These are phyloP conservation scores for Ibycter americanus DNA, from an alignment of 2,797 vertebrate genomes.

Conservation along the genomic window DNA sequence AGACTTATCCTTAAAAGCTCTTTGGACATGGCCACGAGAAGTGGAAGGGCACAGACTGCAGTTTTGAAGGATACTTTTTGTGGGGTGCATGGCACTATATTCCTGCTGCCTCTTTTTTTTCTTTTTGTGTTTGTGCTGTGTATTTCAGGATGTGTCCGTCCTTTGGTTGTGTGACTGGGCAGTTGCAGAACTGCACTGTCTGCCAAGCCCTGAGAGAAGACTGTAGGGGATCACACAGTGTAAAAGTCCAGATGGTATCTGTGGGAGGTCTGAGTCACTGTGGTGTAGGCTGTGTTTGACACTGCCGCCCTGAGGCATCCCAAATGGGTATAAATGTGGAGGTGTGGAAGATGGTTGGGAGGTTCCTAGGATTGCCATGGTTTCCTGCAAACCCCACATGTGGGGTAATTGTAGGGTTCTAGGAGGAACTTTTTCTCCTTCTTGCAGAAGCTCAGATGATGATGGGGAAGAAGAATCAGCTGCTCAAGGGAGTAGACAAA, in stretches of 20 bases:
- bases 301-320: conserved; percentile 34
- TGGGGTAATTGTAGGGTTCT: conserved; percentile 41
- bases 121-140: background rate
- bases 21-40: background rate
- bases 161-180: background rate
- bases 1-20: background rate
- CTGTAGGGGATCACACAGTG: background rate
- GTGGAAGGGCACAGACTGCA: background rate
- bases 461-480: conserved; percentile 91
- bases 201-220: background rate
- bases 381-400: conserved; percentile 37
- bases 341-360: conserved; percentile 47
- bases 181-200: background rate
- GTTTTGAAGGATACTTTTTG: background rate
- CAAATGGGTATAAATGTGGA: conserved; percentile 21
- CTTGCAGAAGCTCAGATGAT: conserved; percentile 84
- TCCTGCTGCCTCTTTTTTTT: background rate
- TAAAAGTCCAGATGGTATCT: conserved; percentile 53
- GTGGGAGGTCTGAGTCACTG: conserved; percentile 68
- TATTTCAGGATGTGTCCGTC: background rate
- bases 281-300: conserved; percentile 45
- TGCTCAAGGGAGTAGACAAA: conserved; percentile 86
- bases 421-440: conserved; percentile 51
- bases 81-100: background rate
- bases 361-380: conserved; percentile 40